Percentiles rank a stretch among this genome's conserved stretches.
Evolutionary conservation across 2,888 invertebrate species (phyloP).

Genomic region (Dynastes hyllus): DNA sequence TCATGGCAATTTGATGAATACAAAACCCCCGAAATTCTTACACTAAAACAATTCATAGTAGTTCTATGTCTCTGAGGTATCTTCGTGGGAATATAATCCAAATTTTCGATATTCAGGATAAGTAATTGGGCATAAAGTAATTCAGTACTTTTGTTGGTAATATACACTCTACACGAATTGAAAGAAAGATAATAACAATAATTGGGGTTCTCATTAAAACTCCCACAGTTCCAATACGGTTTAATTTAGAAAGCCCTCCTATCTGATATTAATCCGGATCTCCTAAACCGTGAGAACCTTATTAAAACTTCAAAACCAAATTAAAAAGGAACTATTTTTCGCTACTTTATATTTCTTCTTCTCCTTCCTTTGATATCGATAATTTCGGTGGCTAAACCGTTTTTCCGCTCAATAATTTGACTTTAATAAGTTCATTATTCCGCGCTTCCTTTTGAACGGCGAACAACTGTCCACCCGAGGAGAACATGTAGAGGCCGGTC

Average conservation of each 20-base stretch:
- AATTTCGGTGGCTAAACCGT: slow-evolving; percentile 4
- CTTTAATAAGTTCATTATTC: not conserved
- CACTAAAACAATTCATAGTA: no score
- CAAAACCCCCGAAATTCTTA: no score
- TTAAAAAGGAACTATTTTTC: not conserved
- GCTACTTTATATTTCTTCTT: not conserved
- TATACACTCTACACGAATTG: no score
- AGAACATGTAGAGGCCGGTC: not conserved
- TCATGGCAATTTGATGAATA: no score
- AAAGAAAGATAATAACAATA: no score
- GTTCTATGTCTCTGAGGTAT: no score
- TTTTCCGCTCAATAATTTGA: slow-evolving; percentile 4
- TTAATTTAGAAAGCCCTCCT: not conserved
- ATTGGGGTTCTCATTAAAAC: not conserved
- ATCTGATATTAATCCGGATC: not conserved
- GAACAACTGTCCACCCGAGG: not conserved
- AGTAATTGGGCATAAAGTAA: no score
- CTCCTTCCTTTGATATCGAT: not conserved
- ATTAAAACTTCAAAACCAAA: not conserved
- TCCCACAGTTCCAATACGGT: not conserved
- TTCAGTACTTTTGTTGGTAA: no score
- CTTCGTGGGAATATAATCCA: no score
- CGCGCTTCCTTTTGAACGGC: not conserved
- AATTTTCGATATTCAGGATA: no score
- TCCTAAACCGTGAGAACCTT: not conserved